A percentile compares a stretch with the other conserved stretches of the same genome.
Conservation (phyloP, 2,888 invertebrate species). For the Xylota segnis region DNA sequence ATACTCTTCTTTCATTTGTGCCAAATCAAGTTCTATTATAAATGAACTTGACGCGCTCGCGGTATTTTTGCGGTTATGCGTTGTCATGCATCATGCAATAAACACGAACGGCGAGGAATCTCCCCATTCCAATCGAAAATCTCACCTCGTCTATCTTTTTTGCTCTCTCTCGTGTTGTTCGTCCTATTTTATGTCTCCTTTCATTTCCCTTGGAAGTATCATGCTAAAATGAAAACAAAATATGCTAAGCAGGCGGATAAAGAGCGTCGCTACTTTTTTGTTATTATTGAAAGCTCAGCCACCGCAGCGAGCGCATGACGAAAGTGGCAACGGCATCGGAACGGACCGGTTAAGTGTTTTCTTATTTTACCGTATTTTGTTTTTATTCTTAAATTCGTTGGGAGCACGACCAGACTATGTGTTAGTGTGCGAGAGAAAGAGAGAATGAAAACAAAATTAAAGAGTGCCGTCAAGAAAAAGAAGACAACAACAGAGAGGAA, state of each 20-base stretch:
- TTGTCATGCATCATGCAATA: constrained; percentile 47
- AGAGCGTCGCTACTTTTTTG: constrained; percentile 43
- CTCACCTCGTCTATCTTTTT: neutral
- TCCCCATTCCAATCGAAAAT: constrained; percentile 24
- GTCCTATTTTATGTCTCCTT: constrained; percentile 30
- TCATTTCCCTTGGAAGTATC: constrained; percentile 21
- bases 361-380: constrained; percentile 65
- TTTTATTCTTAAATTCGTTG: constrained; percentile 72
- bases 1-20: constrained; percentile 31
- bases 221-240: constrained; percentile 57
- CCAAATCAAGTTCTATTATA: constrained; percentile 59
- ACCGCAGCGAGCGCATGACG: constrained; percentile 74
- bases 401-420: neutral
- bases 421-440: constrained; percentile 53
- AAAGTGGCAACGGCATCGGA: constrained; percentile 64
- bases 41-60: constrained; percentile 62
- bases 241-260: constrained; percentile 60
- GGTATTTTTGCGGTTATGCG: constrained; percentile 58
- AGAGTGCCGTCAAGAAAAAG: constrained; percentile 42
- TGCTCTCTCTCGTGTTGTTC: constrained; percentile 5
- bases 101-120: constrained; percentile 25
- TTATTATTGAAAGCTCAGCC: constrained; percentile 70
- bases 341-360: constrained; percentile 59
- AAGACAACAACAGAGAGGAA: constrained; percentile 62
- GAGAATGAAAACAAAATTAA: constrained; percentile 69